Conservation (phyloP, 1,140 invertebrate genomes). For the Cardiocondyla obscurior region DNA sequence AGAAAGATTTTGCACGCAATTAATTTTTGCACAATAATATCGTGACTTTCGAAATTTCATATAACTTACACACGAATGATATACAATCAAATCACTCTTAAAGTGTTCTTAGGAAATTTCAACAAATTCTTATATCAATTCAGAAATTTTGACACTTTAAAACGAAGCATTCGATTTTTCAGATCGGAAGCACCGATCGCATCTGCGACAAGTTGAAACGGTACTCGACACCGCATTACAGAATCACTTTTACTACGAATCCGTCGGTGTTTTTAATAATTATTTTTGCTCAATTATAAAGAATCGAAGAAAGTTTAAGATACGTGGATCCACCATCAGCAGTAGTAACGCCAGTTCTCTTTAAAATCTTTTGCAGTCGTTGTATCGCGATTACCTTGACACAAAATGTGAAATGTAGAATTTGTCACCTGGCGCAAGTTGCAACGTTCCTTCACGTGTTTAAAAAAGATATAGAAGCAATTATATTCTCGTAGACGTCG, state of each 20-base stretch:
- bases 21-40: background rate
- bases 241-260: background rate
- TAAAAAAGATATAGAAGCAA: background rate
- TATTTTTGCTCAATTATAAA: slow-evolving; percentile 70
- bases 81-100: too few relatives aligned
- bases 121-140: background rate
- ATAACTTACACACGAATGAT: too few relatives aligned
- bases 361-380: background rate
- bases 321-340: slow-evolving; percentile 50
- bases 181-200: background rate
- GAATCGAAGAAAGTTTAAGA: slow-evolving; percentile 59
- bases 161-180: background rate
- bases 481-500: background rate
- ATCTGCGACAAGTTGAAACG: slow-evolving; percentile 11
- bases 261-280: slow-evolving; percentile 62
- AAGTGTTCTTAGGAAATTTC: too few relatives aligned
- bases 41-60: background rate
- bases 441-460: background rate
- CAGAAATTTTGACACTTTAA: background rate
- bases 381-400: background rate
- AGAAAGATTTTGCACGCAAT: background rate
- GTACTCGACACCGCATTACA: slow-evolving; percentile 1
- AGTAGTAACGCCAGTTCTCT: slow-evolving; percentile 41
- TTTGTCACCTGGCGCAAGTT: background rate
- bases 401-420: slow-evolving; percentile 9